Conservation (phyloP, 2,888 invertebrate species). For the Pherbina coryleti region DNA sequence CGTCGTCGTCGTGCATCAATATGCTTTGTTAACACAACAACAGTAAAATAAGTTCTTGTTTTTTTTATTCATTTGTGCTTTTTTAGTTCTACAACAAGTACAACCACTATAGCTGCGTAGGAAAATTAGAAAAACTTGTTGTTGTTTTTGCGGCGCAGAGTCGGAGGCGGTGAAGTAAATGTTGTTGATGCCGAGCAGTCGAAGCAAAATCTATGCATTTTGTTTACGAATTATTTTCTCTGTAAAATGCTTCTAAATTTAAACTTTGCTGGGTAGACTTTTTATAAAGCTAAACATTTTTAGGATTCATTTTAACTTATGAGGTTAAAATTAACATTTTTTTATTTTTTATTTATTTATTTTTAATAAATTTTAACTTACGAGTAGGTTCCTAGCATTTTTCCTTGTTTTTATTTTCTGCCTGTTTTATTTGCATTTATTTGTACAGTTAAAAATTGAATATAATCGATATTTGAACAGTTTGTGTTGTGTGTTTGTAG, state of each 20-base stretch:
- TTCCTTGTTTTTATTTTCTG: background rate
- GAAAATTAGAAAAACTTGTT: constrained; percentile 3
- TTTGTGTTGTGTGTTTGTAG: no score
- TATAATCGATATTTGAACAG: constrained; percentile 25
- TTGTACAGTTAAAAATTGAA: background rate
- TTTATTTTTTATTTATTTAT: no score
- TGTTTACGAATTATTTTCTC: background rate
- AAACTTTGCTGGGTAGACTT: no score
- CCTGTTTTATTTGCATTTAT: background rate
- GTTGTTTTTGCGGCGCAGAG: background rate
- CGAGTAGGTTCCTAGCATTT: no score
- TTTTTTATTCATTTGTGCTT: background rate
- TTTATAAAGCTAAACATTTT: no score
- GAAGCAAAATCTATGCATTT: background rate
- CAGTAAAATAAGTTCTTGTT: background rate
- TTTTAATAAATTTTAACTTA: no score
- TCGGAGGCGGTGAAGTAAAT: background rate
- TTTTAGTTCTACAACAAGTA: background rate
- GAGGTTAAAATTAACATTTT: no score
- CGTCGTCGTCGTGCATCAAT: background rate
- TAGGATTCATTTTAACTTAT: no score
- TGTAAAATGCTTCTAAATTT: no score
- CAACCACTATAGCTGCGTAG: background rate
- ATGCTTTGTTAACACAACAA: background rate
- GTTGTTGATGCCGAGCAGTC: background rate